Evolutionary conservation across 1,140 invertebrate species (phyloP).

Genomic region (Saxidomus purpurata): DNA sequence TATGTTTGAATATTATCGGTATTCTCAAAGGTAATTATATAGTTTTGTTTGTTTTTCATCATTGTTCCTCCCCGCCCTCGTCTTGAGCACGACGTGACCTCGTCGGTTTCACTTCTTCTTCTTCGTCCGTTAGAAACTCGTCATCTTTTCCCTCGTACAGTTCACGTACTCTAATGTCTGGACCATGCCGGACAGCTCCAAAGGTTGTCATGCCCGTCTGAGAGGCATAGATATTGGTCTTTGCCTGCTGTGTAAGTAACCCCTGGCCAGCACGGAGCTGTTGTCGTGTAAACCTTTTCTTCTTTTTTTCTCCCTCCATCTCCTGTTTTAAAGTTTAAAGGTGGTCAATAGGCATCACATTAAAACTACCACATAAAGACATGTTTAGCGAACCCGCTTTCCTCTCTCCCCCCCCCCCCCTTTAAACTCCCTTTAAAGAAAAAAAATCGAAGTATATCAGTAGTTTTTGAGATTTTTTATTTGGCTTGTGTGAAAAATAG

Average conservation of each 20-base stretch:
- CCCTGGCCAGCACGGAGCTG: slow-evolving; percentile 88
- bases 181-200: slow-evolving; percentile 91
- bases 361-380: too few species aligned
- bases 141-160: slow-evolving; percentile 29
- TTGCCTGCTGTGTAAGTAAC: slow-evolving; percentile 96
- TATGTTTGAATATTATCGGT: too few species aligned
- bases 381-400: too few species aligned
- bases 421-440: too few species aligned
- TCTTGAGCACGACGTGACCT: neutral
- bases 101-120: slow-evolving; percentile 31
- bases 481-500: too few species aligned
- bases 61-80: neutral
- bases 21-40: too few species aligned
- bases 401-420: too few species aligned
- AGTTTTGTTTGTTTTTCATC: neutral
- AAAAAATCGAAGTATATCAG: too few species aligned
- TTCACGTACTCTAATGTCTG: slow-evolving; percentile 61
- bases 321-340: slow-evolving; percentile 49
- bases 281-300: slow-evolving; percentile 23
- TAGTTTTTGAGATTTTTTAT: too few species aligned
- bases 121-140: slow-evolving; percentile 10
- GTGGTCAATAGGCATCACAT: too few species aligned
- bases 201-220: slow-evolving; percentile 88
- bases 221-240: slow-evolving; percentile 92
- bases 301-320: slow-evolving; percentile 92